These are phyloP conservation scores for Hormiphora californensis DNA, from an alignment of 37 sponge, comb jelly and placozoan genomes.

Conservation along the genomic window DNA sequence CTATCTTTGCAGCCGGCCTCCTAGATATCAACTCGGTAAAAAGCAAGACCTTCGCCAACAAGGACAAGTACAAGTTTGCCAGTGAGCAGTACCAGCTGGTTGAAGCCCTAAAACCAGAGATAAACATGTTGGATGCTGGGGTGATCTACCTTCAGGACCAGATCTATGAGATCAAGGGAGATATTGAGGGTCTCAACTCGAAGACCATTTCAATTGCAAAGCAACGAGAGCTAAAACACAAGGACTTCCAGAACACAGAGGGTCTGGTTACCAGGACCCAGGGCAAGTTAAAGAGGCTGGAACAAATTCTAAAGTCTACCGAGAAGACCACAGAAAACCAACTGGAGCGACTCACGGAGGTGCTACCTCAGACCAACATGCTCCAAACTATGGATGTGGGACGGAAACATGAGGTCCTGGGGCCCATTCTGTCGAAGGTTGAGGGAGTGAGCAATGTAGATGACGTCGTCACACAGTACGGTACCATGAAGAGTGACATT, in stretches of 20 bases:
- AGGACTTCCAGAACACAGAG: not conserved
- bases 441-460: not conserved
- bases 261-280: not conserved
- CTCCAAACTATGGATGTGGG: not conserved
- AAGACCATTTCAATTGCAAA: not conserved
- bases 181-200: conserved; percentile 1
- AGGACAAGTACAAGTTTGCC: conserved; percentile 13
- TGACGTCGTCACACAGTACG: not conserved
- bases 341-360: conserved; percentile 2
- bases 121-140: conserved; percentile 17
- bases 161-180: not conserved
- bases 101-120: conserved; percentile 2
- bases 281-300: not conserved
- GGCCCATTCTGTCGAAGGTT: conserved; percentile 2
- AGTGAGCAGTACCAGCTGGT: not conserved
- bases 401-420: not conserved
- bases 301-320: not conserved
- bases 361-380: conserved; percentile 14
- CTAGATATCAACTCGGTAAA: not conserved
- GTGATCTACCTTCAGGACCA: not conserved
- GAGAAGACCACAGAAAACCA: not conserved
- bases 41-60: not conserved
- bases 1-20: not conserved
- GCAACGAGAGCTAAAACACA: not conserved
- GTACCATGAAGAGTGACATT: not conserved